Conservation (phyloP, 1,140 invertebrate genomes). For the Xylocopa sonorina region DNA sequence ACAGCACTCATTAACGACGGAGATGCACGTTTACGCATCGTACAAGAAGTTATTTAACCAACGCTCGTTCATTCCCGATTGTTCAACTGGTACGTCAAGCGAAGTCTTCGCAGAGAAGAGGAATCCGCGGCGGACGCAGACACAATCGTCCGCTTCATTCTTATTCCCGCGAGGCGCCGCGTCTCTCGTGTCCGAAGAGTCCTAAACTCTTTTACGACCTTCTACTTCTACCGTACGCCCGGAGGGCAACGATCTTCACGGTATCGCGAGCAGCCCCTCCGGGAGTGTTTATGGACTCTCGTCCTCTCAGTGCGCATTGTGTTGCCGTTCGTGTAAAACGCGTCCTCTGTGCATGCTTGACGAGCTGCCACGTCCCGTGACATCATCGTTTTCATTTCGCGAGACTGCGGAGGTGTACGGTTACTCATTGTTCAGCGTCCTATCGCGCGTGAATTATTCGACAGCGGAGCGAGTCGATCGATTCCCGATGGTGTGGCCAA, state of each 20-base stretch:
- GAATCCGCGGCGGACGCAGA: not conserved
- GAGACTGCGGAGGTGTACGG: constrained; percentile 10
- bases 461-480: constrained; percentile 18
- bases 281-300: constrained; percentile 57
- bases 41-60: not conserved
- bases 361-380: constrained; percentile 35
- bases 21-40: not conserved
- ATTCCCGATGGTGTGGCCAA: not conserved
- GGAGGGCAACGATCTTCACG: constrained; percentile 65
- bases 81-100: no score
- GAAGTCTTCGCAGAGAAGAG: not conserved
- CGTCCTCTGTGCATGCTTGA: no score
- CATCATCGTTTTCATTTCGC: constrained; percentile 31
- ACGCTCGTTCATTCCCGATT: no score
- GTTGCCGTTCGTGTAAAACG: not conserved
- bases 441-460: constrained; percentile 32
- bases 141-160: constrained; percentile 35
- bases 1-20: constrained; percentile 30
- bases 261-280: constrained; percentile 53
- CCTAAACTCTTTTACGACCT: constrained; percentile 64
- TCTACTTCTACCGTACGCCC: constrained; percentile 39
- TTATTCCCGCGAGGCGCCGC: constrained; percentile 35
- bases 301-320: constrained; percentile 28
- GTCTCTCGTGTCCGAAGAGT: constrained; percentile 51
- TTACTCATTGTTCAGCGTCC: constrained; percentile 28